These are phyloP conservation scores for Galleria mellonella DNA, from an alignment of 1,140 invertebrate species.

Conservation along the genomic window DNA sequence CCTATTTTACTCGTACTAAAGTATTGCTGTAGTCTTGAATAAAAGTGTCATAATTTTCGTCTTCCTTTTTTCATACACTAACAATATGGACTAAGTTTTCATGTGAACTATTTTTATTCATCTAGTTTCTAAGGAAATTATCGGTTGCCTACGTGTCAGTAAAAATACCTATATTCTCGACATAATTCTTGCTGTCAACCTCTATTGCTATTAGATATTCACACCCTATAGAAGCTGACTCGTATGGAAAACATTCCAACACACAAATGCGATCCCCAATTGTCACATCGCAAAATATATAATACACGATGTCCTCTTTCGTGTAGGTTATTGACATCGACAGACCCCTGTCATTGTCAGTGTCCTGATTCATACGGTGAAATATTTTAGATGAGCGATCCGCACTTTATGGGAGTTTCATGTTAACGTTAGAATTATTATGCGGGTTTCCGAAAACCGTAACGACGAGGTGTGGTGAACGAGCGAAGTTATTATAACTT, in stretches of 20 bases:
- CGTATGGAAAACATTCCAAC: slow-evolving; percentile 2
- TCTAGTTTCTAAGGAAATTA: too few species aligned
- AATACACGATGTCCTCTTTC: slow-evolving; percentile 16
- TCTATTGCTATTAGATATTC: background rate
- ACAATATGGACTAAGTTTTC: too few species aligned
- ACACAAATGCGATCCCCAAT: slow-evolving; percentile 1
- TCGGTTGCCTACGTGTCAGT: too few species aligned
- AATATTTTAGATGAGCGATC: slow-evolving; percentile 38
- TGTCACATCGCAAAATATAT: background rate
- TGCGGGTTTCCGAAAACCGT: slow-evolving; percentile 44
- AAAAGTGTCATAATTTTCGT: too few species aligned
- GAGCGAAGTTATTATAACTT: slow-evolving; percentile 67
- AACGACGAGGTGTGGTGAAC: slow-evolving; percentile 47
- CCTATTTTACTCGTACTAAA: too few species aligned
- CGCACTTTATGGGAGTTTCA: slow-evolving; percentile 36
- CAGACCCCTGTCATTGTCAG: slow-evolving; percentile 28
- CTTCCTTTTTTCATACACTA: too few species aligned
- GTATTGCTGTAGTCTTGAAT: too few species aligned
- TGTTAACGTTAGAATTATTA: slow-evolving; percentile 44
- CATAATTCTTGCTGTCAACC: background rate
- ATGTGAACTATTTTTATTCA: too few species aligned
- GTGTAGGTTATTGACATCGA: slow-evolving; percentile 25
- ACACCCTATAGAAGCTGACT: background rate
- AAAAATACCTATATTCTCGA: too few species aligned
- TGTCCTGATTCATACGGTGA: slow-evolving; percentile 25